Evolutionary conservation across 2,888 invertebrate genomes (phyloP).

Genomic region (Electrophaes corylata): DNA sequence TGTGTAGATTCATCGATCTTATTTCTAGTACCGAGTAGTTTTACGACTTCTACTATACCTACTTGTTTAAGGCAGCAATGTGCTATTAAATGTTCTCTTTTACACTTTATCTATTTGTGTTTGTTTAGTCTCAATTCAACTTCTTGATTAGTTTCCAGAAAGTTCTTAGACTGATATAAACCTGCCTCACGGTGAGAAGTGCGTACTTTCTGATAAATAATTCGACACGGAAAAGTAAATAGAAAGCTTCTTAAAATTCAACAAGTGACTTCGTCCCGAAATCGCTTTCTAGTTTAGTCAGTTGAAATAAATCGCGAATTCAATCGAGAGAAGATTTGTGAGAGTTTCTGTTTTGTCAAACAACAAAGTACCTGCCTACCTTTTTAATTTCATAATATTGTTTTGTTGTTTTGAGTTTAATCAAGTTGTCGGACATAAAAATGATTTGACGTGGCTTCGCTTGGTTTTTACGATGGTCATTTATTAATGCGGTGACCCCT

Average conservation of each 20-base stretch:
- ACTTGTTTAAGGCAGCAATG: conserved; percentile 35
- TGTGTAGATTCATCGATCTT: conserved; percentile 18
- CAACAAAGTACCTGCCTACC: neutral
- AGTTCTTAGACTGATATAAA: conserved; percentile 38
- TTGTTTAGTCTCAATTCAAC: conserved; percentile 38
- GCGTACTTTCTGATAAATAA: conserved; percentile 40
- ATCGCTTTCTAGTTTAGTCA: conserved; percentile 41
- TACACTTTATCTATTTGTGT: conserved; percentile 44
- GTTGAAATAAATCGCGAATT: conserved; percentile 38
- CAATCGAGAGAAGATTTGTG: conserved; percentile 28
- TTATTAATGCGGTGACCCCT: too few relatives aligned
- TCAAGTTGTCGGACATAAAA: neutral
- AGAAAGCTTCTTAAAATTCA: conserved; percentile 42
- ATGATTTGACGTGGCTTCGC: too few relatives aligned
- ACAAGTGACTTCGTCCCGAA: conserved; percentile 39
- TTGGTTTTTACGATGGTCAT: neutral
- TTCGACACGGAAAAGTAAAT: conserved; percentile 39
- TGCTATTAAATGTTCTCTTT: conserved; percentile 33
- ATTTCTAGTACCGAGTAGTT: conserved; percentile 25
- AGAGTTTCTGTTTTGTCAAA: conserved; percentile 27
- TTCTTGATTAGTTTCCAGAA: conserved; percentile 44
- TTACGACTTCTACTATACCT: conserved; percentile 31
- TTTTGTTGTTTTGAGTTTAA: too few relatives aligned
- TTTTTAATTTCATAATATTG: neutral
- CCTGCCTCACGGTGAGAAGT: conserved; percentile 35